These are phyloP conservation scores for Ataeniobius toweri DNA, from an alignment of 2,797 vertebrate genomes.

Conservation along the genomic window DNA sequence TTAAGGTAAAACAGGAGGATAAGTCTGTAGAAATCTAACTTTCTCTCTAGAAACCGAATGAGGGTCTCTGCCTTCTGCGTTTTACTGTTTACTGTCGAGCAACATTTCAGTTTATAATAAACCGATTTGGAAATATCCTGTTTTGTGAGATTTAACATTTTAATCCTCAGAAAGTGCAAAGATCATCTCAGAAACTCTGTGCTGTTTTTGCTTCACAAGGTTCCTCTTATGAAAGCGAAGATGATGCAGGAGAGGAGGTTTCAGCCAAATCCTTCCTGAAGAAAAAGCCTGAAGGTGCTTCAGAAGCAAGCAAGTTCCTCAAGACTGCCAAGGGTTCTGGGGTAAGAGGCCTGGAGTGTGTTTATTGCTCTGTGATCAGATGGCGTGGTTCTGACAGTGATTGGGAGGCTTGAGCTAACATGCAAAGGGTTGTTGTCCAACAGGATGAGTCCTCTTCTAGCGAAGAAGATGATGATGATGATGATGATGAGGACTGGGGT, in stretches of 20 bases:
- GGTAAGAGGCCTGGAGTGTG: slow-evolving; percentile 63
- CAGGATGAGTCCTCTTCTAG: slow-evolving; percentile 85
- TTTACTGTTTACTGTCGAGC: background rate
- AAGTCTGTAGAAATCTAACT: background rate
- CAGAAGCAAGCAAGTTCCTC: slow-evolving; percentile 85
- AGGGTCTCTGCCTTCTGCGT: background rate
- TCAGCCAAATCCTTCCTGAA: slow-evolving; percentile 85
- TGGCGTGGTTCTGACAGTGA: background rate
- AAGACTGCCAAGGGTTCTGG: slow-evolving; percentile 81
- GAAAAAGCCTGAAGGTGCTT: slow-evolving; percentile 83
- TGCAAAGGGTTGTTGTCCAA: background rate
- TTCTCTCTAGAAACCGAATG: background rate
- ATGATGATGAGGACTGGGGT: slow-evolving; percentile 88
- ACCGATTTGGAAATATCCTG: background rate
- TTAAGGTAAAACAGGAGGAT: too few species aligned
- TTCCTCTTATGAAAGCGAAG: slow-evolving; percentile 76
- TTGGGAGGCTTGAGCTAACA: background rate
- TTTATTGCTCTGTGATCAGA: background rate
- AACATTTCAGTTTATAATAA: slow-evolving; percentile 1
- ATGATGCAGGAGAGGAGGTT: slow-evolving; percentile 71
- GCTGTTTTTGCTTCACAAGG: slow-evolving; percentile 47
- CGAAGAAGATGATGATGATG: slow-evolving; percentile 72
- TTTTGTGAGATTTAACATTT: background rate
- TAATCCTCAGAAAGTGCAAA: background rate
- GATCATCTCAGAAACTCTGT: background rate